phyloP scores from a whole-genome alignment of 23 tunicate genomes.

The Pegea sp. region DNA sequence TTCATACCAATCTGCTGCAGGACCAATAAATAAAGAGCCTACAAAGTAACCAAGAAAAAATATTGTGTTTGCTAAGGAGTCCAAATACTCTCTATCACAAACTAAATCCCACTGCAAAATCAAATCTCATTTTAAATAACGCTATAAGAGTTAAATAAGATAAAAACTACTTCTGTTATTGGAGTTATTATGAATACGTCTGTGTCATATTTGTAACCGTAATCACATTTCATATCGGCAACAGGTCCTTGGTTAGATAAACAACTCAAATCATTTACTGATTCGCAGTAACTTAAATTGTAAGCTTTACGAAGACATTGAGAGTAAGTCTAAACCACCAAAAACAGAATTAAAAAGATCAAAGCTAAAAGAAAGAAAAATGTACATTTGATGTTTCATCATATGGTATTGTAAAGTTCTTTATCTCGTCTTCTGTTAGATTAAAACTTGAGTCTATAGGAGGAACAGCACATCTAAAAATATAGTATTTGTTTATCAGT shows the following conservation, averaged over 20 bases:
- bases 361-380: background rate
- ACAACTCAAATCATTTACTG: conserved; percentile 9
- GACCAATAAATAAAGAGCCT: conserved; percentile 57
- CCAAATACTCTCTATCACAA: conserved; percentile 32
- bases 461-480: conserved; percentile 34
- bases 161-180: conserved; percentile 15
- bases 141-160: background rate
- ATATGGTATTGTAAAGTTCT: conserved; percentile 7
- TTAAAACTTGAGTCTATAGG: conserved; percentile 10
- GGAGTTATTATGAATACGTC: conserved; percentile 16
- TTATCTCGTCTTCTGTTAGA: conserved; percentile 23
- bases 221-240: conserved; percentile 15
- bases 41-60: conserved; percentile 44
- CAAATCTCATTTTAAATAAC: background rate
- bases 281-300: conserved; percentile 16
- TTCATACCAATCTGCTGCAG: conserved; percentile 50
- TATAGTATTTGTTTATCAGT: too few relatives aligned
- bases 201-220: conserved; percentile 30
- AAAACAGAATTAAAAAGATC: background rate
- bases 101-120: conserved; percentile 35
- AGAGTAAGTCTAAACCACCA: conserved; percentile 7
- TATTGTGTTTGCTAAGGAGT: conserved; percentile 44
- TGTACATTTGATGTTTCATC: background rate
- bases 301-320: conserved; percentile 19
- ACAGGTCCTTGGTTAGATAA: background rate